Evolutionary conservation across 2,888 invertebrate species (phyloP), one percentile per base, ranked within the genome.

Genomic region (Philopedon plagiatum): DNA sequence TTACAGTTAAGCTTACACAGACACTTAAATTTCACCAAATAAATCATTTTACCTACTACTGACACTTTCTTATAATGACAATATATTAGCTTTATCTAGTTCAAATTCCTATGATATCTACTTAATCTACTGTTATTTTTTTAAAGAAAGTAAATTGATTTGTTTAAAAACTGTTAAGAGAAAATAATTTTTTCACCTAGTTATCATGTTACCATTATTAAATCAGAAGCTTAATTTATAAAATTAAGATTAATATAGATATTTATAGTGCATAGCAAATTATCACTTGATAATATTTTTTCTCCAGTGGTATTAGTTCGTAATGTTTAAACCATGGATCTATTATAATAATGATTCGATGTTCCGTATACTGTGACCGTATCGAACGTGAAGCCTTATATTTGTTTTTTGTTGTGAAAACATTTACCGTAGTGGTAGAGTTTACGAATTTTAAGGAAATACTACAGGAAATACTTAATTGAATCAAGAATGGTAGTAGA

Each of bases 191-290:
- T 46, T 46, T 46, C 46, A 46, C 19, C 46, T n/a, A 46, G 21
- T 46, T 46, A 46, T 46, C 1, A n/a, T 46, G 23, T n/a, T 46
- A 23, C 23, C 15, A 8, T 32, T 9, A 32, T 32, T 54, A 54
- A 54, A 32, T 15, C 15, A 29, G 9, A 26, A 32, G 7, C 13
- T 21, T 29, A 29, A 29, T 54, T 19, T 54, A 1, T n/a, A 44
- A n/a, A 44, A 21, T 21, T 21, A 21, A 23, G 46, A 32, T 32
- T 81, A 83, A 51, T 39, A 37, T 51, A 4, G 18, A 19, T 32
- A 19, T 15, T 41, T 21, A 37, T 37, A 32, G 19, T n/a, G 46
- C 46, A 21, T 46, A 21, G 19, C 18, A 46, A 46, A 37, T 37
- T 37, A 5, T 13, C 13, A 11, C 11, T 26, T 5, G 26, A 7